Percentiles rank a stretch among this genome's conserved stretches.
phyloP scores from a whole-genome alignment of 2,113 vertebrate genomes.

The Centropristis striata region DNA sequence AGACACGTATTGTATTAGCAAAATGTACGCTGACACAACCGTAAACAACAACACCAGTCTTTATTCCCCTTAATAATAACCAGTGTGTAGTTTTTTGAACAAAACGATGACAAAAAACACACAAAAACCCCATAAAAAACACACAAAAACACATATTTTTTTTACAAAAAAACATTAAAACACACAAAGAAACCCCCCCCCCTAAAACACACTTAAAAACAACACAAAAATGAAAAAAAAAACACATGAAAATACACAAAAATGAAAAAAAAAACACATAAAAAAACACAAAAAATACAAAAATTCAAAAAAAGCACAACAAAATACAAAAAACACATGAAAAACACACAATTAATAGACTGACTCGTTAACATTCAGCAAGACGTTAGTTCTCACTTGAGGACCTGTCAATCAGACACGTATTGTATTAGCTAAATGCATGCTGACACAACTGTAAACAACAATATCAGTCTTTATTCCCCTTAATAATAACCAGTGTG shows the following conservation, averaged over 20 bases:
- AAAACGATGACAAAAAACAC: too few relatives aligned
- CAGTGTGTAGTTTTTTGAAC: background rate
- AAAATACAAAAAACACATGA: too few relatives aligned
- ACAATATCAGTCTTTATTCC: background rate
- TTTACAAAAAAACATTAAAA: too few relatives aligned
- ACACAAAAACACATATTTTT: too few relatives aligned
- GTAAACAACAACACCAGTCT: background rate
- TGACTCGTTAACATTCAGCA: background rate
- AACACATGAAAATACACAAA: too few relatives aligned
- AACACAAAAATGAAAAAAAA: too few relatives aligned
- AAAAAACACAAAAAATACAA: too few relatives aligned
- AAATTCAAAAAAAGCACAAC: too few relatives aligned
- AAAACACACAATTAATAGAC: background rate
- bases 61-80: background rate
- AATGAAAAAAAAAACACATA: too few relatives aligned
- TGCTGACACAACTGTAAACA: background rate
- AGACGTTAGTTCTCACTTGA: constrained; percentile 12
- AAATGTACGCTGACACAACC: background rate
- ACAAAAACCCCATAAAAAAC: too few relatives aligned
- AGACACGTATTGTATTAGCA: background rate
- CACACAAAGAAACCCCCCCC: too few relatives aligned
- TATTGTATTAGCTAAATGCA: background rate
- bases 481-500: background rate
- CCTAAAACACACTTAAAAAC: too few relatives aligned
- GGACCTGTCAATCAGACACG: background rate